These are phyloP conservation scores for Pollenia angustigena DNA, from an alignment of 2,888 invertebrate species.

Conservation along the genomic window DNA sequence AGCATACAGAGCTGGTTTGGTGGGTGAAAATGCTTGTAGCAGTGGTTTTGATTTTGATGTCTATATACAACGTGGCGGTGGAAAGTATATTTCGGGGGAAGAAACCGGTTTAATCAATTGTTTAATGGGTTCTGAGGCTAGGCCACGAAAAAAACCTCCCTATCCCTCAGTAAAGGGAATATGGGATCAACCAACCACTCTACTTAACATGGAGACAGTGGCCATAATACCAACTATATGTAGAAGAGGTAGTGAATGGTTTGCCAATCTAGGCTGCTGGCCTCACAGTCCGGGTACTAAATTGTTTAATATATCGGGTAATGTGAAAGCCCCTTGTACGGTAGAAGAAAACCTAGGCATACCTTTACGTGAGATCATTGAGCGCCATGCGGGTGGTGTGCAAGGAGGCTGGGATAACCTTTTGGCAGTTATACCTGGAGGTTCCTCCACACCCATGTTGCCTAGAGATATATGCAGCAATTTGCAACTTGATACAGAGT, in stretches of 20 bases:
- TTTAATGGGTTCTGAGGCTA: conserved; percentile 97
- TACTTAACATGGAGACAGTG: conserved; percentile 98
- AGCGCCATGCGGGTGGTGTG: conserved; percentile 97
- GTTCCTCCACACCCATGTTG: conserved; percentile 98
- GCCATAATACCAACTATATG: conserved; percentile 97
- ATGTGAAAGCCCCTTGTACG: conserved; percentile 98
- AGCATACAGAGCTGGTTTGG: conserved; percentile 96
- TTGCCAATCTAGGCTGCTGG: conserved; percentile 95
- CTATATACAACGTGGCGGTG: conserved; percentile 97
- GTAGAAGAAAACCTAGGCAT: conserved; percentile 99
- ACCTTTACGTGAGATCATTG: conserved; percentile 95
- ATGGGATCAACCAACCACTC: conserved; percentile 98
- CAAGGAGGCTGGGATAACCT: conserved; percentile 99
- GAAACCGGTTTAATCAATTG: conserved; percentile 99
- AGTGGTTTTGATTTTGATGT: conserved; percentile 98
- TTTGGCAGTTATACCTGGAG: conserved; percentile 97
- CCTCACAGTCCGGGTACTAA: conserved; percentile 97
- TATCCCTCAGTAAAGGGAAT: conserved; percentile 99
- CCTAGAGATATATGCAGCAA: conserved; percentile 95
- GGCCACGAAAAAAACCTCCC: conserved; percentile 98
- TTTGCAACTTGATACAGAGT: conserved; percentile 98
- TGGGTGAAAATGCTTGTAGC: conserved; percentile 97
- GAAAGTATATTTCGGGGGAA: conserved; percentile 99
- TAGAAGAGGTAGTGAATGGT: conserved; percentile 97
- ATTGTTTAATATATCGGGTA: conserved; percentile 98